phyloP scores from a whole-genome alignment of 1,140 invertebrate genomes.

The Camponotus vicinus region DNA sequence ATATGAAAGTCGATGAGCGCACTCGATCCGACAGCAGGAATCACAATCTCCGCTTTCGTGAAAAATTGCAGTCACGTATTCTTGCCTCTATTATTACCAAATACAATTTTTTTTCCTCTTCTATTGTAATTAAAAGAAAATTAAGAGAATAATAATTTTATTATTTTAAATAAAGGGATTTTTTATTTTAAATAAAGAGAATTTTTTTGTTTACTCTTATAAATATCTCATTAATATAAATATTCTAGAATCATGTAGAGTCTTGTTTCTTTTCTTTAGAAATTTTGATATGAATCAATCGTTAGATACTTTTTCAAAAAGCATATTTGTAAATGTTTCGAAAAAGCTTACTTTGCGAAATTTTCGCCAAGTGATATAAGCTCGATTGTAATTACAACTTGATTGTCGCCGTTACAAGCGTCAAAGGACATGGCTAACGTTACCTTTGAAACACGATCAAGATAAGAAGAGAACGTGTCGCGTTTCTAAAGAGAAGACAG shows the following conservation, averaged over 20 bases:
- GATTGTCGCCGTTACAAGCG: not conserved
- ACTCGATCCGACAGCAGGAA: conserved; percentile 9
- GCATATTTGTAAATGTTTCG: not conserved
- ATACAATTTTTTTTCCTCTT: not conserved
- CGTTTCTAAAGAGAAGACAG: not conserved
- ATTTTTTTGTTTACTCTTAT: too few relatives aligned
- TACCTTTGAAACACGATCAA: conserved; percentile 1
- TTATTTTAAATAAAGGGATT: too few relatives aligned
- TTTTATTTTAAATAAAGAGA: too few relatives aligned
- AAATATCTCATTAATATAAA: not conserved
- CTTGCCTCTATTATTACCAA: not conserved
- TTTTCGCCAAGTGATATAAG: not conserved
- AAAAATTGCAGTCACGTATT: not conserved
- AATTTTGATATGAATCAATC: not conserved
- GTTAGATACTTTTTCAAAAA: not conserved
- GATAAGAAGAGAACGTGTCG: not conserved
- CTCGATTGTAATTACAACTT: not conserved
- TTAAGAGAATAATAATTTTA: not conserved
- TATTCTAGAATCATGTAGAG: not conserved
- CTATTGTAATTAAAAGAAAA: not conserved
- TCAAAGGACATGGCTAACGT: conserved; percentile 7
- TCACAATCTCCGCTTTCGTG: not conserved
- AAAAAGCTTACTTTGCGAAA: not conserved
- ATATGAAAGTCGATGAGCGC: conserved; percentile 31
- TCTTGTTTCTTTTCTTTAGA: too few relatives aligned